Evolutionary conservation across 2,113 vertebrate species (phyloP).

Genomic region (Anolis sagrei): DNA sequence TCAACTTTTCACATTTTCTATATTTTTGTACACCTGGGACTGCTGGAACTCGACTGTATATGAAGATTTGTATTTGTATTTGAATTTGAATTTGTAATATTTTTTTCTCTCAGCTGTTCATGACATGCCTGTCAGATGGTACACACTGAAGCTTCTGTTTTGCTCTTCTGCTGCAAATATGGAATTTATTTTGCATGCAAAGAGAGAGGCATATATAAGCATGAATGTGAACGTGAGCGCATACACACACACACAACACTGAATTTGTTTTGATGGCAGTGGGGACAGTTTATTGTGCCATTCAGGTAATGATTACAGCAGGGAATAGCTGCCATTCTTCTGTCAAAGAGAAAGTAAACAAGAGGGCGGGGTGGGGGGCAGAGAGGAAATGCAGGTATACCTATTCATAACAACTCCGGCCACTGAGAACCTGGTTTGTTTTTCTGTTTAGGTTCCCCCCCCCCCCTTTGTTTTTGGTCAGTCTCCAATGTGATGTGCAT

Average conservation of each 20-base stretch:
- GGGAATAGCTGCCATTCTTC: background rate
- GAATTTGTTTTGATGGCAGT: no score
- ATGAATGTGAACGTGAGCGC: no score
- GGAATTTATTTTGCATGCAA: background rate
- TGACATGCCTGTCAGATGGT: no score
- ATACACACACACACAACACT: no score
- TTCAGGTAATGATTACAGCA: background rate
- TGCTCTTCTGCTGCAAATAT: background rate
- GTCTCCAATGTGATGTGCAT: background rate
- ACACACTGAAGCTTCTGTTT: background rate
- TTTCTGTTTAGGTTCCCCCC: background rate
- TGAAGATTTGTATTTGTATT: background rate
- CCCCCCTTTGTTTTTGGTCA: background rate
- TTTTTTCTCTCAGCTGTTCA: no score
- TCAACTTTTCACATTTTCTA: background rate
- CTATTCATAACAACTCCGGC: background rate
- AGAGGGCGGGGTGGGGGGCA: background rate
- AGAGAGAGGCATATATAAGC: no score
- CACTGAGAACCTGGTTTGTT: background rate
- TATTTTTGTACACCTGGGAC: no score
- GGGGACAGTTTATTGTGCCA: background rate
- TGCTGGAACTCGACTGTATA: constrained; percentile 16
- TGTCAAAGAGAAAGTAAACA: constrained; percentile 1
- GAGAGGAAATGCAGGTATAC: background rate
- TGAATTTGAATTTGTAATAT: no score